These are phyloP conservation scores for Ashinkailepas kermadecensis DNA, from an alignment of 2,888 invertebrate species.

Conservation along the genomic window DNA sequence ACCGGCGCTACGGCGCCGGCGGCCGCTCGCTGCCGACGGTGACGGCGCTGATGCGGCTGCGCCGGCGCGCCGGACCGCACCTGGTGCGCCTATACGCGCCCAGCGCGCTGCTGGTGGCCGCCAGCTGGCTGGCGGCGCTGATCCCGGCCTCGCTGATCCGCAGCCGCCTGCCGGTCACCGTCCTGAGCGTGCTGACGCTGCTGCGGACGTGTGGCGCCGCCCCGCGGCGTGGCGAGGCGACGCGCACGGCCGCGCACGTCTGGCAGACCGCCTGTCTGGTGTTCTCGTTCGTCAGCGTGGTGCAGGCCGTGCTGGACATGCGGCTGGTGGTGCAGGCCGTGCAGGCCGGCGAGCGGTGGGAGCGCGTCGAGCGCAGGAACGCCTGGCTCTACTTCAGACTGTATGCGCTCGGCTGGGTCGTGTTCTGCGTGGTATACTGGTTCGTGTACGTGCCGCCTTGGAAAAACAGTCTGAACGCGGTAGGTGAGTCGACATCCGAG, in stretches of 20 bases:
- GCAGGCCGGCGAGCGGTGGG: not conserved
- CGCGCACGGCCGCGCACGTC: not conserved
- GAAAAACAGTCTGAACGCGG: not conserved
- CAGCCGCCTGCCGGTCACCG: conserved; percentile 15
- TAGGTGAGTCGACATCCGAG: too few relatives aligned
- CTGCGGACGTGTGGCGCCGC: not conserved
- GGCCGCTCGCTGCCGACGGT: not conserved
- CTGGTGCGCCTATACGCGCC: not conserved
- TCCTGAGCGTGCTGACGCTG: not conserved
- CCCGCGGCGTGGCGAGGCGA: not conserved
- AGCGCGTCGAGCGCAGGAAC: not conserved
- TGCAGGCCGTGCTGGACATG: conserved; percentile 8
- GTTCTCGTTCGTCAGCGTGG: not conserved
- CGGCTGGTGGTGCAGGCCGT: not conserved
- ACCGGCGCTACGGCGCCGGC: not conserved
- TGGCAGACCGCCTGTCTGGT: conserved; percentile 6
- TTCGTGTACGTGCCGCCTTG: not conserved
- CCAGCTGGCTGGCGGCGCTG: conserved; percentile 20
- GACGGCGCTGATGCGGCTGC: not conserved
- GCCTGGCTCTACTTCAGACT: not conserved
- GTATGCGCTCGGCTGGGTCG: not conserved
- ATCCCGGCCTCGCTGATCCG: conserved; percentile 16
- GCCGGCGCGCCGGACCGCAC: not conserved
- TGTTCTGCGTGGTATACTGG: not conserved
- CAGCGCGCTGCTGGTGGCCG: not conserved